Percentiles rank a stretch among this genome's conserved stretches.
These are phyloP conservation scores for Mesembrinibis cayennensis DNA, from an alignment of 2,113 vertebrate genomes.

Conservation along the genomic window DNA sequence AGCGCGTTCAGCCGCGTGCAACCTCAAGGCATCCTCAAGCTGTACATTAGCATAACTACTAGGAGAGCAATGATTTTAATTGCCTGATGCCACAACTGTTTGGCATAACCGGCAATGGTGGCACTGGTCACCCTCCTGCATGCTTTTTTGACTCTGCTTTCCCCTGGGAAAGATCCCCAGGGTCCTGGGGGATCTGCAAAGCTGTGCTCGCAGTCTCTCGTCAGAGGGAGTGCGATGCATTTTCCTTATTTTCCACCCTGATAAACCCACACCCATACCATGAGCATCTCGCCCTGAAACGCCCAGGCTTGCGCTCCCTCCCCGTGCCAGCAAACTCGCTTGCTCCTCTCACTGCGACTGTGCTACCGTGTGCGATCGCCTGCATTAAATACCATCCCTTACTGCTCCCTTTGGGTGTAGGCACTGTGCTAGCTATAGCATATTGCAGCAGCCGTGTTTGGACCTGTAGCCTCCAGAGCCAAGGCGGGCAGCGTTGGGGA, in stretches of 20 bases:
- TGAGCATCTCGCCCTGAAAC: fast-evolving
- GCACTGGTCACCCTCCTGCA: background rate
- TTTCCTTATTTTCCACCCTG: background rate
- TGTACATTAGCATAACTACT: constrained; percentile 4
- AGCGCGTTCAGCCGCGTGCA: background rate
- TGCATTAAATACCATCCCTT: background rate
- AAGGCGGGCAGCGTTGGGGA: background rate
- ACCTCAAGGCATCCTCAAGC: constrained; percentile 2
- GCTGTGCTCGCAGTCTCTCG: fast-evolving
- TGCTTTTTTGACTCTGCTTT: background rate
- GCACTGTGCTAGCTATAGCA: background rate
- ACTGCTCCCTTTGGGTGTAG: background rate
- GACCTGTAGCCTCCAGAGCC: background rate
- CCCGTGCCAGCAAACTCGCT: background rate
- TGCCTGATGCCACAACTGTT: background rate
- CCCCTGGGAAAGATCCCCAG: background rate
- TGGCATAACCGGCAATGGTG: background rate
- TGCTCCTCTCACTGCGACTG: background rate
- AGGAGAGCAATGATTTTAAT: background rate
- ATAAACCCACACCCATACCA: background rate
- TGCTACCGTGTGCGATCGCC: fast-evolving
- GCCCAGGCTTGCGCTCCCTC: background rate
- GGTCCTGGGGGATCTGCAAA: background rate
- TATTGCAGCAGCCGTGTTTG: background rate
- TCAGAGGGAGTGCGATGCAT: background rate